Base-by-base conservation (phyloP, 2,888 invertebrate genomes). In the Flexamia atlantica region DNA sequence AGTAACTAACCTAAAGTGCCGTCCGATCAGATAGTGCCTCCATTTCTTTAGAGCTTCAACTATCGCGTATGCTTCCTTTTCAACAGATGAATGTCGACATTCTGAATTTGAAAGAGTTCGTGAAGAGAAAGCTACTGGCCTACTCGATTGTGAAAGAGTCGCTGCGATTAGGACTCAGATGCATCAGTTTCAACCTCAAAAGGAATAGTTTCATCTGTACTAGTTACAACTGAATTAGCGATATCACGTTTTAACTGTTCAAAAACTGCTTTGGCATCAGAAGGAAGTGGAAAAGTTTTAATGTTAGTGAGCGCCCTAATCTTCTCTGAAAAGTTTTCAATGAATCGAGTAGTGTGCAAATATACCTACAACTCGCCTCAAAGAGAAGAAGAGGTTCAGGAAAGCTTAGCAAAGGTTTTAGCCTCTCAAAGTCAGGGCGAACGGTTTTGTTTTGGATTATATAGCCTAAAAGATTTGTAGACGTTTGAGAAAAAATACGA, bases 41-140 rank as follows among this genome's bases (percentile, higher is more conserved):
- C 83, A 76, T 30, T 83, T 53, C 20, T 40, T 28, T 0, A 79
- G 1, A 10, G 83, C 53, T 25, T 83, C 76, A 1, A 84, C 25
- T 20, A 84, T 84, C 1, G 80, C 84, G 50, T 84, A 70, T 1
- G 81, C 81, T 50, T 81, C 80, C 20, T 84, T 84, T 81, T 84
- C 81, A 23, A 79, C 46, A 20, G 70, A 30, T 10, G 7, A 4
- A 30, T 70, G 70, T 14, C 32, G 30, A 7, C 5, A 12, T 30
- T 70, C 36, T 30, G 14, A n/a, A 3, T 36, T 2, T 10, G 70
- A 5, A 12, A 80, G 46, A 1, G 28, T 28, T 28, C 80, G 17
- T 53, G 53, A 80, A 28, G 53, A 53, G 32, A 57, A 80, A 20
- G 80, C 50, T 5, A 80, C 53, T 23, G 80, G 80, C 0, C 53